Evolutionary conservation across 2,888 invertebrate species (phyloP), one percentile per base, ranked within the genome.

Genomic region (Mythimna vitellina): DNA sequence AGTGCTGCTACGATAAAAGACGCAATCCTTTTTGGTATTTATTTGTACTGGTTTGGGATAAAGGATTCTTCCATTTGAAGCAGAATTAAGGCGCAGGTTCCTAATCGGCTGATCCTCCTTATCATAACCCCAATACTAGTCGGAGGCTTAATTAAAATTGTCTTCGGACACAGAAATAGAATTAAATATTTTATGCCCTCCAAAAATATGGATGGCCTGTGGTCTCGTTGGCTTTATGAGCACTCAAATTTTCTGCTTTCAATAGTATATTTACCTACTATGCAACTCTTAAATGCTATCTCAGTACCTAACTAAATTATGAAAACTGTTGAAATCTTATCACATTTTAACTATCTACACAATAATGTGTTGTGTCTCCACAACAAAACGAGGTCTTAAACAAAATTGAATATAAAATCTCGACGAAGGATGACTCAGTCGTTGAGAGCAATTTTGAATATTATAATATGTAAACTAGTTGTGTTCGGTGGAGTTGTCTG

Each of bases 401-500:
- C 84, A 83, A 89, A 90, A 91, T 89, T 91, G 90, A 92, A 93
- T 91, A 90, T 90, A 90, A 91, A 92, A 88, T 88, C 90, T 90
- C 91, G 92, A 91, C 91, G 87, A 89, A 92, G 93, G 92, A 95
- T 96, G 96, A 96, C 94, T 96, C 95, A 95, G 95, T 93, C 87
- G 92, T 90, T 88, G 82, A 82, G 92, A 93, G 92, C 91, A 93
- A 93, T 95, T 93, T 95, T 94, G 93, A 95, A 95, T 95, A 95
- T 94, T 92, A 94, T 93, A 93, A 93, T 95, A 95, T 95, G 96
- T 95, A 93, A 95, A 96, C 92, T 94, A 93, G 94, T 90, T 90
- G 90, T 90, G 92, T 92, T 90, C 89, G 81, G 87, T 82, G 87
- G 88, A 88, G 85, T 89, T 86, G 88, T 89, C 90, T 92, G 92